Evolutionary conservation across 2,888 invertebrate genomes (phyloP).

Genomic region (Drosophila recens): DNA sequence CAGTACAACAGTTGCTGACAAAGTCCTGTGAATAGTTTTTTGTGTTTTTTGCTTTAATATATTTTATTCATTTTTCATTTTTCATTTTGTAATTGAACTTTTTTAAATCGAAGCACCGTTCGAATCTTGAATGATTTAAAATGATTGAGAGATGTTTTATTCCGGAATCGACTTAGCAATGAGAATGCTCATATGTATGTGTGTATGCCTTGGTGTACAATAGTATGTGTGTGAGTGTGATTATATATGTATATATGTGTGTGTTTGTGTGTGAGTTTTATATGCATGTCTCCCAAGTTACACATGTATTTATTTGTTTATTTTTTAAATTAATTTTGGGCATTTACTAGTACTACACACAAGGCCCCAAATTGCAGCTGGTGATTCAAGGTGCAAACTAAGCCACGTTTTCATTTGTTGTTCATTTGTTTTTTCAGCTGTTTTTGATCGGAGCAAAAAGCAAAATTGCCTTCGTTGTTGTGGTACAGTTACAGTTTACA

Average conservation of each 20-base stretch:
- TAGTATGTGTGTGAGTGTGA: slow-evolving; percentile 8
- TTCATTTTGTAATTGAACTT: neutral
- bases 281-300: slow-evolving; percentile 34
- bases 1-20: slow-evolving; percentile 30
- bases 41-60: neutral
- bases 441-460: slow-evolving; percentile 16
- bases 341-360: slow-evolving; percentile 28
- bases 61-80: neutral
- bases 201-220: slow-evolving; percentile 5
- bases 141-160: slow-evolving; percentile 59
- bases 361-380: slow-evolving; percentile 22
- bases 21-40: slow-evolving; percentile 57
- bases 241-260: slow-evolving; percentile 12
- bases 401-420: slow-evolving; percentile 42
- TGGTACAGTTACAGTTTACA: neutral
- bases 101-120: slow-evolving; percentile 55
- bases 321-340: slow-evolving; percentile 6
- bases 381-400: slow-evolving; percentile 54
- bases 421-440: neutral
- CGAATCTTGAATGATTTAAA: slow-evolving; percentile 51
- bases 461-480: slow-evolving; percentile 1
- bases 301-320: slow-evolving; percentile 6
- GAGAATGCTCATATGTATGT: slow-evolving; percentile 74
- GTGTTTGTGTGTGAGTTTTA: slow-evolving; percentile 13
- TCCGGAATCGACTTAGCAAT: slow-evolving; percentile 75